Evolutionary conservation across 2,113 vertebrate genomes (phyloP).

Genomic region (Atractosteus spatula): DNA sequence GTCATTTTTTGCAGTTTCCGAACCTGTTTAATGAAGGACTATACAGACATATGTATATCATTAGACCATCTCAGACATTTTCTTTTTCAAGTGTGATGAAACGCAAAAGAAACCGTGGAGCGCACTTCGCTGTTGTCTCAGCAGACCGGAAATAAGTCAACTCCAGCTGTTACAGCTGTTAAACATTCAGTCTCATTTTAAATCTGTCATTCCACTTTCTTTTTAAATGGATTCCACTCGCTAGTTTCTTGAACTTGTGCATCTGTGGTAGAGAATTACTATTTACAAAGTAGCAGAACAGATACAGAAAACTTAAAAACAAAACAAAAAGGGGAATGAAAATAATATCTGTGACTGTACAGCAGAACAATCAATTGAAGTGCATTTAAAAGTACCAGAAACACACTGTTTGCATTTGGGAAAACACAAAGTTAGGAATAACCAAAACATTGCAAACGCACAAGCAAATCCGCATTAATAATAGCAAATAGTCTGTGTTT

Average conservation of each 20-base stretch:
- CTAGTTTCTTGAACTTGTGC: conserved; percentile 24
- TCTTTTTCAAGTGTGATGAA: conserved; percentile 42
- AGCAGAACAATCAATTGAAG: too few species aligned
- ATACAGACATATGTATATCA: too few species aligned
- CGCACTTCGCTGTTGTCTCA: conserved; percentile 44
- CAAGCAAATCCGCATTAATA: background rate
- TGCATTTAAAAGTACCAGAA: too few species aligned
- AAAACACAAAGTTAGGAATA: conserved; percentile 4
- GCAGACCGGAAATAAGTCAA: conserved; percentile 50
- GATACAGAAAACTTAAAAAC: conserved; percentile 5
- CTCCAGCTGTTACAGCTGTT: conserved; percentile 64
- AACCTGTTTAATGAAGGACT: too few species aligned
- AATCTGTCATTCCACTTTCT: background rate
- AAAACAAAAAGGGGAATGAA: conserved; percentile 1
- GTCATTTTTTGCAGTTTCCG: too few species aligned
- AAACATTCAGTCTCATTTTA: conserved; percentile 56
- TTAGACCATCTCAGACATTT: too few species aligned
- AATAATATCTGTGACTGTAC: background rate
- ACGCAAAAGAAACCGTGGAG: conserved; percentile 26
- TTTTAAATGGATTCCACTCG: background rate
- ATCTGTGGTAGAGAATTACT: conserved; percentile 10
- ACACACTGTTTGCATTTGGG: background rate
- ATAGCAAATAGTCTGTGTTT: background rate
- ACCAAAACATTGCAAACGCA: background rate
- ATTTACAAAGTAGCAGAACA: conserved; percentile 7